A percentile compares a stretch with the other conserved stretches of the same genome.
Conservation (phyloP, 1,140 invertebrate genomes). For the Spodoptera frugiperda region DNA sequence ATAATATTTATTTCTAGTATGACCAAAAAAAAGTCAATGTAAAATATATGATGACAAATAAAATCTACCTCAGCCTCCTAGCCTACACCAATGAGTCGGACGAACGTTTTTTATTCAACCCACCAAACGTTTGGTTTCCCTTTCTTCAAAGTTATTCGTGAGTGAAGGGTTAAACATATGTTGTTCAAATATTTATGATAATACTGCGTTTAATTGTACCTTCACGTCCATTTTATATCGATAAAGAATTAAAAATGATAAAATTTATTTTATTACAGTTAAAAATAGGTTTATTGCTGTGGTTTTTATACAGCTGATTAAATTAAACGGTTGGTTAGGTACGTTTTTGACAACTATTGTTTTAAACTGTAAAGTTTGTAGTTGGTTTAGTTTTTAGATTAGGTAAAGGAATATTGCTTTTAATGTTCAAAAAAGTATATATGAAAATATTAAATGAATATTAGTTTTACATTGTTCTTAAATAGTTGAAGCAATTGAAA, state of each 20-base stretch:
- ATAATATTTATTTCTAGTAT: too few species aligned
- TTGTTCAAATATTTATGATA: constrained; percentile 55
- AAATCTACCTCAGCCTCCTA: constrained; percentile 12
- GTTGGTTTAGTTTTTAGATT: too few species aligned
- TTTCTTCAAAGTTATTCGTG: constrained; percentile 54
- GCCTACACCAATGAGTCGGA: constrained; percentile 47
- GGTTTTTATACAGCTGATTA: neutral
- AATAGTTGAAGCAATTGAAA: too few species aligned
- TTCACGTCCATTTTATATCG: constrained; percentile 28
- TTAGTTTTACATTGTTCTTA: too few species aligned
- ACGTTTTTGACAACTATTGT: too few species aligned
- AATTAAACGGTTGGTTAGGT: neutral
- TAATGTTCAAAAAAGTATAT: too few species aligned
- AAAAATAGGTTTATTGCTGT: constrained; percentile 13
- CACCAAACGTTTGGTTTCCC: constrained; percentile 54
- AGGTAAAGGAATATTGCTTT: too few species aligned
- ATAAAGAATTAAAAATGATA: constrained; percentile 9
- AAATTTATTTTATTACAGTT: constrained; percentile 2
- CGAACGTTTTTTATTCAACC: constrained; percentile 50
- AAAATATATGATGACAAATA: too few species aligned
- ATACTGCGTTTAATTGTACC: constrained; percentile 54
- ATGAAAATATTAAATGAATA: too few species aligned
- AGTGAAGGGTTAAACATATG: constrained; percentile 52
- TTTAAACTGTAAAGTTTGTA: too few species aligned
- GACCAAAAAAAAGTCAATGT: too few species aligned